Percentiles rank a stretch among this genome's conserved stretches.
Conservation (phyloP, 2,888 invertebrate genomes). For the Boloria selene region DNA sequence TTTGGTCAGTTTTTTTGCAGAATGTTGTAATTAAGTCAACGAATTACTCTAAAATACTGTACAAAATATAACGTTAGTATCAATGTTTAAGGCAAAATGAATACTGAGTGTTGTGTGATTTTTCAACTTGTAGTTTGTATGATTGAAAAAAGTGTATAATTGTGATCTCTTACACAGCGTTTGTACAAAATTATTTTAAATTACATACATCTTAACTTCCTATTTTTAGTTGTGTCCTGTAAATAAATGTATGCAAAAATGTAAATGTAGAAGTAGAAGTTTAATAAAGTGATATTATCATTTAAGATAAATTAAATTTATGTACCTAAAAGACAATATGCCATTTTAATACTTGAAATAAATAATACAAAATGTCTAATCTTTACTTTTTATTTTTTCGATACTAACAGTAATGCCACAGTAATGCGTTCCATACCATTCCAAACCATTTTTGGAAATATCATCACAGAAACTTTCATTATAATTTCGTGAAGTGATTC, state of each 20-base stretch:
- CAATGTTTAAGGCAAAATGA: no score
- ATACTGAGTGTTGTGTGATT: no score
- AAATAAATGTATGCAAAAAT: constrained; percentile 17
- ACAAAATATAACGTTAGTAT: no score
- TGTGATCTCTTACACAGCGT: neutral
- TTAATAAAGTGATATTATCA: constrained; percentile 65
- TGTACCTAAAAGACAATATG: constrained; percentile 66
- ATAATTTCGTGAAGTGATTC: no score
- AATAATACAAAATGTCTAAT: constrained; percentile 37
- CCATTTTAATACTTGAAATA: constrained; percentile 54
- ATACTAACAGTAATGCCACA: neutral
- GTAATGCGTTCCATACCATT: neutral
- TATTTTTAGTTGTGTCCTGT: constrained; percentile 6
- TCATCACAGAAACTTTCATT: neutral
- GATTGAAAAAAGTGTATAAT: no score
- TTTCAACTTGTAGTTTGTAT: no score
- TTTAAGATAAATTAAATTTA: constrained; percentile 52
- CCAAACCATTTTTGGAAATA: neutral
- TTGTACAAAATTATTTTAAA: constrained; percentile 8
- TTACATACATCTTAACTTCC: neutral
- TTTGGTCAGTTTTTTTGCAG: constrained; percentile 24
- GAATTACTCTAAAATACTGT: no score
- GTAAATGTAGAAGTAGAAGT: constrained; percentile 23
- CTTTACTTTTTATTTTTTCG: constrained; percentile 12
- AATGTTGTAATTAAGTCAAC: neutral